Base-by-base conservation (phyloP, 2,888 invertebrate genomes). In the Drosophila neotestacea region DNA sequence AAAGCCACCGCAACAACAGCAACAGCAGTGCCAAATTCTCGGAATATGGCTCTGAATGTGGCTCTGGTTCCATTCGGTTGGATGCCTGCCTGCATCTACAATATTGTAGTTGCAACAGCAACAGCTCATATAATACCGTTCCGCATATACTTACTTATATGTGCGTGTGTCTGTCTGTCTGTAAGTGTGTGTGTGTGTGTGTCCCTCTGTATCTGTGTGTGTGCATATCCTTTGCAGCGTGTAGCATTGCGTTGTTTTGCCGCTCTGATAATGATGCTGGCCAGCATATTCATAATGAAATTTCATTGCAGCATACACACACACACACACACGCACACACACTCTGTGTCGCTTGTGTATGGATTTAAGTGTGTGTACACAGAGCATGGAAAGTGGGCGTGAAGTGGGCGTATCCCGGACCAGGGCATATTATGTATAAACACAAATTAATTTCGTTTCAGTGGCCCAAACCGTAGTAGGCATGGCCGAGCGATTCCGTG, bases 381-480 rank as follows among this genome's bases (percentile, higher is more conserved):
- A 75, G 61, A 61, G 72, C 73, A 63, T 47, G 69, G 36, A 52
- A 63, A 56, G 61, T 46, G 73, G 63, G 63, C 69, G 65, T 64
- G 51, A 54, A 69, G 28, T 22, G 46, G 16, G 36, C 56, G 56
- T 46, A 28, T 16, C 13, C 46, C 11, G 56, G 55, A 72, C 66
- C 73, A 79, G 87, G 76, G 76, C 87, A 87, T 90, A 90, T 88
- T 90, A 88, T 84, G 84, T 84, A 84, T 88, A 90, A 88, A 89
- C 90, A 89, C 90, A 88, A 88, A 88, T 88, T 88, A 88, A 88
- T 89, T 88, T 88, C 89, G 85, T 90, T 88, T 87, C 85, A 90
- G 89, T 86, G 80, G 84, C 86, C 84, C 81, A 73, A 81, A 81
- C 89, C 87, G 74, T 79, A 75, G 61, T 64, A 84, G 84, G 78